These are phyloP conservation scores for Ictalurus furcatus DNA, from an alignment of 2,113 vertebrate species.

Conservation along the genomic window DNA sequence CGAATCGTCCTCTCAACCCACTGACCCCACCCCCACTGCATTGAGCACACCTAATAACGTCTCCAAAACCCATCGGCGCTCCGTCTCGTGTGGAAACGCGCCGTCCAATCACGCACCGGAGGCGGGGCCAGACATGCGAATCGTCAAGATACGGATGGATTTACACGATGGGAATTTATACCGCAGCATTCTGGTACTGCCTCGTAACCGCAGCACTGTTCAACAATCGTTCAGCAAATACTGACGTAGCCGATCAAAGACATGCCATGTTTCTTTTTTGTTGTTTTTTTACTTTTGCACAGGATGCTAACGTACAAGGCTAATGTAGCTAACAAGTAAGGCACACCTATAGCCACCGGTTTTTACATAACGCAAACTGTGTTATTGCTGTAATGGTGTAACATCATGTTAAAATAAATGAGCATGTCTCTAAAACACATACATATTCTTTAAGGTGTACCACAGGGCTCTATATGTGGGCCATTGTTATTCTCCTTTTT, in stretches of 20 bases:
- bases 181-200: conserved; percentile 84
- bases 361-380: neutral
- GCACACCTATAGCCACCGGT: neutral
- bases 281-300: neutral
- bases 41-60: conserved; percentile 68
- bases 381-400: neutral
- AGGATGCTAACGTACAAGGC: neutral
- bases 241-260: neutral
- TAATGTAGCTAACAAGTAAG: neutral
- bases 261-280: neutral
- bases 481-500: neutral
- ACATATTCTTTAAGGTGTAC: neutral
- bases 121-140: conserved; percentile 76
- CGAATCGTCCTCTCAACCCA: conserved; percentile 64
- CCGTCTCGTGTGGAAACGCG: conserved; percentile 84
- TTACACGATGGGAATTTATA: conserved; percentile 86
- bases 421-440: neutral
- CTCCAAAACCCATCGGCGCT: conserved; percentile 84
- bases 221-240: neutral
- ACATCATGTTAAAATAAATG: neutral
- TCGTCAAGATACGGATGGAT: conserved; percentile 86
- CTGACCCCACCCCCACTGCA: conserved; percentile 63
- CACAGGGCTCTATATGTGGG: neutral
- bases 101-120: conserved; percentile 53
- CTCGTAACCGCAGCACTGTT: neutral